Evolutionary conservation across 2,888 invertebrate genomes (phyloP).

Genomic region (Phaedon cochleariae): DNA sequence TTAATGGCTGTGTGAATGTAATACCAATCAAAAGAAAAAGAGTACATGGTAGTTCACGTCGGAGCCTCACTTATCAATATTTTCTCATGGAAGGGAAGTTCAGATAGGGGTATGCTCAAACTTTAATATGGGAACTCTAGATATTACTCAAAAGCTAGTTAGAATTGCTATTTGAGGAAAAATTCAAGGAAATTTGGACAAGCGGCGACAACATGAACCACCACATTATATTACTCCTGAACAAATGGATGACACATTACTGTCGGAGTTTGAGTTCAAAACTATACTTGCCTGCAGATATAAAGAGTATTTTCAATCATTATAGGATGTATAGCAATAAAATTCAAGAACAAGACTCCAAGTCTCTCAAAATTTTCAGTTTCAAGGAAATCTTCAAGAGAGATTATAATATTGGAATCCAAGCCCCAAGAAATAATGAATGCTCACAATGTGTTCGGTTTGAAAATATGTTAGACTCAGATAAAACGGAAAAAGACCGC

Average conservation of each 20-base stretch:
- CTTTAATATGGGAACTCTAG: constrained; percentile 7
- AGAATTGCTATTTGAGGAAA: constrained; percentile 7
- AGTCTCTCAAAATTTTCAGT: background rate
- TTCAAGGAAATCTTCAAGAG: constrained; percentile 7
- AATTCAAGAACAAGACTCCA: background rate
- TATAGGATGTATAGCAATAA: constrained; percentile 7
- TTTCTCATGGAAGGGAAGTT: constrained; percentile 3
- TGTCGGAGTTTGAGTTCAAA: constrained; percentile 14
- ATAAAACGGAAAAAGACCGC: background rate
- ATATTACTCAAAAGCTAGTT: constrained; percentile 10
- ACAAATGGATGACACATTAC: constrained; percentile 16
- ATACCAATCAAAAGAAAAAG: constrained; percentile 16
- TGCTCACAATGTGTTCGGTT: constrained; percentile 3
- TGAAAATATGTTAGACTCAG: background rate
- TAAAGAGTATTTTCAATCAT: constrained; percentile 5
- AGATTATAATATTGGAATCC: constrained; percentile 12
- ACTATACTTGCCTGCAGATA: constrained; percentile 12
- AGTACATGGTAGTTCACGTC: constrained; percentile 5
- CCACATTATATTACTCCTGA: constrained; percentile 10
- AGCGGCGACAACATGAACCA: background rate
- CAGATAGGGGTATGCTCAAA: constrained; percentile 13
- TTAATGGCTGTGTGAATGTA: constrained; percentile 20
- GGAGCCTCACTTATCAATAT: constrained; percentile 20
- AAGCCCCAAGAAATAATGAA: constrained; percentile 5
- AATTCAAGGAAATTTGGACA: constrained; percentile 17